phyloP scores from a whole-genome alignment of 2,888 invertebrate genomes.

The Philhelius pedissequus region DNA sequence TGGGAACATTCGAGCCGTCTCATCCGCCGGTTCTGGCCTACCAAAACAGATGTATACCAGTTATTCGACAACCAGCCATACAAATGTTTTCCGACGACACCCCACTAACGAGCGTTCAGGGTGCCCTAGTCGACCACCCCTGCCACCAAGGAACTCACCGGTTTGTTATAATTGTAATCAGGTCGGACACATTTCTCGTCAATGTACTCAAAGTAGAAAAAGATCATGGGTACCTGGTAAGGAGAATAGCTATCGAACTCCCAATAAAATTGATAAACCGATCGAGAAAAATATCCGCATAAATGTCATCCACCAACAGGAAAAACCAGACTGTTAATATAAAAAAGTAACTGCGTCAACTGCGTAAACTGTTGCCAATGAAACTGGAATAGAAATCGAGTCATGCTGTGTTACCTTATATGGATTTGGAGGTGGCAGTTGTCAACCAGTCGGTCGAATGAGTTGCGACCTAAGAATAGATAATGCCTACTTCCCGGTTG shows the following conservation, averaged over 20 bases:
- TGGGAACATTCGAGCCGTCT: no score
- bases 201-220: constrained; percentile 2
- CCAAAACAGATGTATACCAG: no score
- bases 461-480: no score
- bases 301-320: background rate
- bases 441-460: no score
- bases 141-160: background rate
- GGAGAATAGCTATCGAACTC: background rate
- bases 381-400: background rate
- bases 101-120: background rate
- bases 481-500: no score
- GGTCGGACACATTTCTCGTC: background rate
- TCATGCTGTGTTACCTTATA: background rate
- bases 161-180: constrained; percentile 19
- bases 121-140: background rate
- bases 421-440: background rate
- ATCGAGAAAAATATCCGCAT: background rate
- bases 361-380: background rate
- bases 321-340: background rate
- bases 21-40: no score
- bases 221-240: background rate
- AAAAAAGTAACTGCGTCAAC: background rate
- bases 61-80: background rate
- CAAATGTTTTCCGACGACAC: background rate
- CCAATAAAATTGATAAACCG: background rate